Evolutionary conservation across 2,888 invertebrate genomes (phyloP).

Genomic region (Prosapia bicincta): DNA sequence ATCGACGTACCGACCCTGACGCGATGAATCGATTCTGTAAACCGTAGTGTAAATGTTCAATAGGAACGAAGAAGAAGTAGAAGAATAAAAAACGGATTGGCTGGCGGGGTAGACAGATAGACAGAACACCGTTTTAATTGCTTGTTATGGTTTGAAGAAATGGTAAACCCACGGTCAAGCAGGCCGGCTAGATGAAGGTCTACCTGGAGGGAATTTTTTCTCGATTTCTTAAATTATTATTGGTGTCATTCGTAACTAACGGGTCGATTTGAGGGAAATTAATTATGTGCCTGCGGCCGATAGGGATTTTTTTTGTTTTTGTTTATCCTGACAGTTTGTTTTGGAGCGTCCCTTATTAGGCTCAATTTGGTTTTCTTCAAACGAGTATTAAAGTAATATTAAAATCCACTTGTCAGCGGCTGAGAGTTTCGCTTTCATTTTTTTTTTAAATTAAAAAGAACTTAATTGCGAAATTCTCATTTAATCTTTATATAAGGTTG

Average conservation of each 20-base stretch:
- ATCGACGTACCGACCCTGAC: not conserved
- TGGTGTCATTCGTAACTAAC: not conserved
- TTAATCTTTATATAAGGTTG: not conserved
- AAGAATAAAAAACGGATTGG: not conserved
- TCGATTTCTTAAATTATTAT: constrained; percentile 2
- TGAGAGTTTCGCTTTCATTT: not conserved
- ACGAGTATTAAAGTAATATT: not conserved
- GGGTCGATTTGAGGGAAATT: constrained; percentile 2
- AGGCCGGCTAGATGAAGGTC: not conserved
- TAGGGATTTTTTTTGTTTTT: not conserved
- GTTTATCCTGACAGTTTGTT: not conserved
- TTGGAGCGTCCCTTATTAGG: not conserved
- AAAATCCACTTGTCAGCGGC: not conserved
- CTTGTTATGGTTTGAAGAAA: not conserved
- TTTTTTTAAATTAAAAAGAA: not conserved
- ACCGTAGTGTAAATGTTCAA: not conserved
- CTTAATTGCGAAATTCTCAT: not conserved
- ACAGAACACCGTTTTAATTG: not conserved
- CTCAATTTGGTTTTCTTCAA: not conserved
- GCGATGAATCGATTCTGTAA: not conserved
- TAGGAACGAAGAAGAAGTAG: not conserved
- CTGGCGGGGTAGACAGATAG: constrained; percentile 2
- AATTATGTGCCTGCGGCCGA: not conserved
- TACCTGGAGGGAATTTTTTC: not conserved
- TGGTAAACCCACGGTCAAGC: not conserved